Evolutionary conservation across 1,140 invertebrate genomes (phyloP), one percentile per base, ranked within the genome.

Genomic region (Calycopis cecrops): DNA sequence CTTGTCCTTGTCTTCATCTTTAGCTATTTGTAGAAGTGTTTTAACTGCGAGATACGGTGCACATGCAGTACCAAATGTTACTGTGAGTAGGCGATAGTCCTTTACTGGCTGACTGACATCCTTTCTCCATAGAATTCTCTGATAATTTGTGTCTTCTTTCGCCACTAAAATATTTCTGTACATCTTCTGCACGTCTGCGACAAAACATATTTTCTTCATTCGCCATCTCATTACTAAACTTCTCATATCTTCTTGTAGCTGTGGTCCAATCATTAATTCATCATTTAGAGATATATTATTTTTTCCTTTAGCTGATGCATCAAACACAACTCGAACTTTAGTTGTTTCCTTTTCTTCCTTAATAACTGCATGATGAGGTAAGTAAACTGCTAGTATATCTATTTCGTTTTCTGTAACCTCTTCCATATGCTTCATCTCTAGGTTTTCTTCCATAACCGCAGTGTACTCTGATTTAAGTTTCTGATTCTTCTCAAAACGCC

Each of bases 401-500:
- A n/a, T 34, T 61, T 62, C 48, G n/a, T 56, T 21, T 9, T 48
- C 18, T 59, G 57, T 59, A 49, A 60, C 55, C 53, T 59, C 18
- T 50, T 64, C 62, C 54, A 71, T 62, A 51, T 72, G 56, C 16
- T 58, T 48, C 44, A 54, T 10, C 28, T 53, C 18, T 47, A 62
- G 53, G 33, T 69, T 67, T 44, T 73, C 67, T 17, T 67, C 33
- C n/a, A 72, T 67, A 3, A 63, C 60, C n/a, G 59, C 56, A 12
- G 9, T 48, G 34, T 72, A 72, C 40, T 73, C 60, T 44, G 52
- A 11, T 55, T 49, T 52, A 7, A 65, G 18, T 16, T 7, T n/a
- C 3, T 4, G 14, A 38, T 65, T 50, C 9, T 48, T 58, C 35
- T 48, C 21, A 11, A 65, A 55, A 35, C 48, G 44, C 11, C 16